Percentiles rank a stretch among this genome's conserved stretches.
Evolutionary conservation across 2,797 vertebrate species (phyloP).

Genomic region (Myioborus melanocephalus): DNA sequence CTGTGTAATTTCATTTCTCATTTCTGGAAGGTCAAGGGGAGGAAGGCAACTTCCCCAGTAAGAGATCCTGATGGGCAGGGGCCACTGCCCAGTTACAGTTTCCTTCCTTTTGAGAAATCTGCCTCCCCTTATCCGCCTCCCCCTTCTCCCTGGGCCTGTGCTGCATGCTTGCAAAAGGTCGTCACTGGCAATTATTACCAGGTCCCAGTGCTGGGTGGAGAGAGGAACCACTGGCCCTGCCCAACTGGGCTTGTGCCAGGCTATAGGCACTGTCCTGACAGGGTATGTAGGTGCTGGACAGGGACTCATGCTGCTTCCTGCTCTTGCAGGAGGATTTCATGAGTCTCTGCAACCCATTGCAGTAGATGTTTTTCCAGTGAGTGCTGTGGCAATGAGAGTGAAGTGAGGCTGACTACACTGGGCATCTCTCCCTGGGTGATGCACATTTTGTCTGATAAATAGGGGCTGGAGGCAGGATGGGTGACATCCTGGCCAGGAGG

Average conservation of each 20-base stretch:
- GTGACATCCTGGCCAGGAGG: not conserved
- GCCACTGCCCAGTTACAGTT: constrained; percentile 25
- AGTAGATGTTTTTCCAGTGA: not conserved
- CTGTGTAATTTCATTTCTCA: not conserved
- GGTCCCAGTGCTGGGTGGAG: not conserved
- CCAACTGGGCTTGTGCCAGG: not conserved
- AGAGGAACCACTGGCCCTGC: not conserved
- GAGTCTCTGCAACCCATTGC: not conserved
- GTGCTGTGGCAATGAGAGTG: not conserved
- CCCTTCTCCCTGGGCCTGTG: not conserved
- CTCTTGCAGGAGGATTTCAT: not conserved
- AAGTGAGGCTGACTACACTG: accelerated
- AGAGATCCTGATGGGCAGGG: not conserved
- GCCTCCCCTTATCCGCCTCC: not conserved
- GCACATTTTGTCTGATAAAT: not conserved
- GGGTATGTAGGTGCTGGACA: not conserved
- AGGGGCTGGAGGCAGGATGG: not conserved
- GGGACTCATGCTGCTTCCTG: not conserved
- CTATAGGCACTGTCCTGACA: not conserved
- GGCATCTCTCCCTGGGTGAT: not conserved
- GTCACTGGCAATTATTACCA: not conserved
- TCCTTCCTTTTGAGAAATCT: constrained; percentile 51
- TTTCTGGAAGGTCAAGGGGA: not conserved
- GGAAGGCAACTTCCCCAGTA: not conserved
- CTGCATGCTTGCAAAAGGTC: not conserved